These are phyloP conservation scores for Syrista parreyssii DNA, from an alignment of 2,888 invertebrate genomes.

Conservation along the genomic window DNA sequence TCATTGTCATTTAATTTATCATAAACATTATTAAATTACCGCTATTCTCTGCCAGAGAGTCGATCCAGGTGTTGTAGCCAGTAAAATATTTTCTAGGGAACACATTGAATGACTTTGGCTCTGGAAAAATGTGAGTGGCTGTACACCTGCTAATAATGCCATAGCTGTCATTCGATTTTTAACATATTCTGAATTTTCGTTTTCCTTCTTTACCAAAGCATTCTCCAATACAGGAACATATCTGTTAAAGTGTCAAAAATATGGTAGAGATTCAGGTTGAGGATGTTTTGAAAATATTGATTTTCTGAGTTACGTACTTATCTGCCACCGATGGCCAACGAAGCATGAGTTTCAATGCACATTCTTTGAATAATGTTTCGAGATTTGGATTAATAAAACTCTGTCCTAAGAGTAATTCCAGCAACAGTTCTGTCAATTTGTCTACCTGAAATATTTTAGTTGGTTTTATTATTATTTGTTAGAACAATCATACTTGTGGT, in stretches of 20 bases:
- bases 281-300: not conserved
- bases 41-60: conserved; percentile 59
- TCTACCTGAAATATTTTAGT: conserved; percentile 49
- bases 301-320: conserved; percentile 35
- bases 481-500: not conserved
- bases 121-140: conserved; percentile 56
- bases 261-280: not conserved
- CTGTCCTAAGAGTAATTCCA: conserved; percentile 58
- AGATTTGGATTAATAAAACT: conserved; percentile 61
- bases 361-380: conserved; percentile 59
- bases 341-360: conserved; percentile 60
- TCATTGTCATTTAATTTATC: not conserved
- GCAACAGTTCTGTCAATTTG: conserved; percentile 57
- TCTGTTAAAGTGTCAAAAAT: conserved; percentile 29
- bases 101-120: conserved; percentile 43
- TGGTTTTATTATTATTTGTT: not conserved
- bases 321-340: conserved; percentile 63
- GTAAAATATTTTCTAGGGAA: conserved; percentile 51
- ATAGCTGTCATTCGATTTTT: conserved; percentile 54
- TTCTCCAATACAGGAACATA: conserved; percentile 56
- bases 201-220: conserved; percentile 51
- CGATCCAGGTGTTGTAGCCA: conserved; percentile 51
- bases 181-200: conserved; percentile 41
- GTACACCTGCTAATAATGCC: conserved; percentile 57
- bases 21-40: conserved; percentile 38